These are phyloP conservation scores for Pomacea canaliculata DNA, from an alignment of 2,888 invertebrate genomes.

Conservation along the genomic window DNA sequence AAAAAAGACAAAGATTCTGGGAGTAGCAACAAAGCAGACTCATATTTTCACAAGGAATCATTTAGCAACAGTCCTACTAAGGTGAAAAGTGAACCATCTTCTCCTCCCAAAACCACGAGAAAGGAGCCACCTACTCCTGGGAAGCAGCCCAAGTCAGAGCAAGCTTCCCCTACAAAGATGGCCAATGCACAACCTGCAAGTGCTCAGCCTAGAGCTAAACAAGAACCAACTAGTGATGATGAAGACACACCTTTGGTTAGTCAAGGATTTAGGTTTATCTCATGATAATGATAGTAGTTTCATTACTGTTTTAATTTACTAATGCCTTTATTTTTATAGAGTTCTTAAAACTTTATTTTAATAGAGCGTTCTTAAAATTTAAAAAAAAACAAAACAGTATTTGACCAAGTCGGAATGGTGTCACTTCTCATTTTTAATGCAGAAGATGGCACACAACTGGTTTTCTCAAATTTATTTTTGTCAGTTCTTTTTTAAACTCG, in stretches of 20 bases:
- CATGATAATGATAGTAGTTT: too few relatives aligned
- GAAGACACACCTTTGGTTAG: constrained; percentile 58
- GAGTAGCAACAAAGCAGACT: background rate
- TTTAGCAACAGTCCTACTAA: background rate
- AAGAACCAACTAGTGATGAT: constrained; percentile 42
- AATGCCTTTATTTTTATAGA: too few relatives aligned
- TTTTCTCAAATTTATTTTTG: too few relatives aligned
- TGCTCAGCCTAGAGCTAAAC: constrained; percentile 26
- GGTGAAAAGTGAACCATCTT: constrained; percentile 20
- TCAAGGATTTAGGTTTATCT: background rate
- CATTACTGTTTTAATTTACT: too few relatives aligned
- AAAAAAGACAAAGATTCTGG: constrained; percentile 17
- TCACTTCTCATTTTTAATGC: too few relatives aligned
- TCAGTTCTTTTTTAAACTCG: too few relatives aligned
- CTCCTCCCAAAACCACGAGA: constrained; percentile 30
- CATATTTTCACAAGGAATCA: background rate
- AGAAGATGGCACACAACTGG: too few relatives aligned
- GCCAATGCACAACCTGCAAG: constrained; percentile 26
- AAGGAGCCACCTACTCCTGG: constrained; percentile 32
- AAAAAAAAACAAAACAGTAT: too few relatives aligned
- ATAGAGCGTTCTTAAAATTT: too few relatives aligned
- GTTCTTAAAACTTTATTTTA: too few relatives aligned
- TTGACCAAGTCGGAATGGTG: too few relatives aligned
- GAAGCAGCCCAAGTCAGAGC: constrained; percentile 21
- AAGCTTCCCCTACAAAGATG: constrained; percentile 20